Evolutionary conservation across 2,888 invertebrate species (phyloP).

Genomic region (Tineola bisselliella): DNA sequence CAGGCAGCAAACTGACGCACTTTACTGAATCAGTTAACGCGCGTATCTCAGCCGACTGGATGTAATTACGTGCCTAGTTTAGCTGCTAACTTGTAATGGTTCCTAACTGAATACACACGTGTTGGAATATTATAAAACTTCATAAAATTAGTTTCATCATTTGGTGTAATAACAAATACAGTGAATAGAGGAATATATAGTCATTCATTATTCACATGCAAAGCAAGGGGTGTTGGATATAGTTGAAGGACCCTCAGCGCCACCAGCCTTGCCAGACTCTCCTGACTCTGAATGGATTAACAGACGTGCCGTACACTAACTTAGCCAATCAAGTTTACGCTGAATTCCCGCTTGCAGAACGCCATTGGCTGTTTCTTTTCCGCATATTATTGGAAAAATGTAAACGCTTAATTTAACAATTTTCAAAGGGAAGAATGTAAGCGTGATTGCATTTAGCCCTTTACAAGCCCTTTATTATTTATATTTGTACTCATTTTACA

Average conservation of each 20-base stretch:
- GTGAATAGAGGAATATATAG: not conserved
- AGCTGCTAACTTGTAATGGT: too few relatives aligned
- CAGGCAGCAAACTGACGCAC: too few relatives aligned
- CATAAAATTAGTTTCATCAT: not conserved
- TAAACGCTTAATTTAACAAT: not conserved
- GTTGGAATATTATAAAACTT: too few relatives aligned
- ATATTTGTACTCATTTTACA: too few relatives aligned
- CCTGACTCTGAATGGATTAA: constrained; percentile 32
- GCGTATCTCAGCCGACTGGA: too few relatives aligned
- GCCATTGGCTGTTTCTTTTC: constrained; percentile 27
- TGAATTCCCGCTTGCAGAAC: constrained; percentile 31
- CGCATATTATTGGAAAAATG: not conserved
- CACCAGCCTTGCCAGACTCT: constrained; percentile 4
- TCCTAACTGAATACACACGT: too few relatives aligned
- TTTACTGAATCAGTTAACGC: too few relatives aligned
- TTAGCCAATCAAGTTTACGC: constrained; percentile 42
- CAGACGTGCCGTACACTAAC: constrained; percentile 58
- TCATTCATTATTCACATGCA: not conserved
- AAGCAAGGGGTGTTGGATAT: not conserved
- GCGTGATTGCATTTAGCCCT: too few relatives aligned
- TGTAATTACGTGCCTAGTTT: too few relatives aligned
- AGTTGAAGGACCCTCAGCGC: not conserved
- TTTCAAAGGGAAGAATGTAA: not conserved
- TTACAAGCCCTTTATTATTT: too few relatives aligned
- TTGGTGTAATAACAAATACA: not conserved